These are phyloP conservation scores for Drosophila mayaguana DNA, from an alignment of 2,888 invertebrate species.

Conservation along the genomic window DNA sequence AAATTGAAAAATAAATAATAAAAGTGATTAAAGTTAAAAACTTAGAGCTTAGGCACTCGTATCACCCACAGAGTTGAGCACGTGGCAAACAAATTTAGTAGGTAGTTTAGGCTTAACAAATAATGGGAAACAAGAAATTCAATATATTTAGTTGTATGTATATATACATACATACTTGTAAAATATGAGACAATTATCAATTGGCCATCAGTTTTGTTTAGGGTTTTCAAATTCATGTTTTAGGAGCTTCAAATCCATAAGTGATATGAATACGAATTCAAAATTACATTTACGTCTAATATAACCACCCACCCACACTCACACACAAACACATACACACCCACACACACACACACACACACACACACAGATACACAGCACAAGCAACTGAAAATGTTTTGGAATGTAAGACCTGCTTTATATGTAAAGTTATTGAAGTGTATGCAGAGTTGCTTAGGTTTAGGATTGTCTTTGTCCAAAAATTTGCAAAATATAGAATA, in stretches of 20 bases:
- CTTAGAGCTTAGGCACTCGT: constrained; percentile 77
- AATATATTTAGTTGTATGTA: constrained; percentile 9
- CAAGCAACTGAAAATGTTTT: constrained; percentile 53
- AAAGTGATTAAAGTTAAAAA: constrained; percentile 80
- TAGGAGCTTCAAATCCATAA: constrained; percentile 75
- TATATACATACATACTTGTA: constrained; percentile 15
- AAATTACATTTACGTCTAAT: constrained; percentile 59
- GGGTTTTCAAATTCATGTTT: constrained; percentile 79
- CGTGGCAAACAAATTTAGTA: constrained; percentile 76
- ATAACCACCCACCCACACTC: constrained; percentile 17
- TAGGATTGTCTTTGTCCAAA: constrained; percentile 64
- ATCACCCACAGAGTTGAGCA: constrained; percentile 68
- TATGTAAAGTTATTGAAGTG: constrained; percentile 17
- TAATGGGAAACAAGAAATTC: constrained; percentile 12
- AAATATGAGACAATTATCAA: constrained; percentile 25
- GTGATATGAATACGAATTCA: constrained; percentile 79
- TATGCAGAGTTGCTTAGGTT: constrained; percentile 54
- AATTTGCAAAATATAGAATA: constrained; percentile 36
- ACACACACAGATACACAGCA: constrained; percentile 57
- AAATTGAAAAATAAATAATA: constrained; percentile 16
- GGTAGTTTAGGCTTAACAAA: constrained; percentile 61
- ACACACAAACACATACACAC: constrained; percentile 31
- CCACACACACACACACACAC: constrained; percentile 24
- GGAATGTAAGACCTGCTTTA: constrained; percentile 28
- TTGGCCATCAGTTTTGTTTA: constrained; percentile 66